phyloP scores from a whole-genome alignment of 2,113 vertebrate genomes.

The Nannobrachium achirus region DNA sequence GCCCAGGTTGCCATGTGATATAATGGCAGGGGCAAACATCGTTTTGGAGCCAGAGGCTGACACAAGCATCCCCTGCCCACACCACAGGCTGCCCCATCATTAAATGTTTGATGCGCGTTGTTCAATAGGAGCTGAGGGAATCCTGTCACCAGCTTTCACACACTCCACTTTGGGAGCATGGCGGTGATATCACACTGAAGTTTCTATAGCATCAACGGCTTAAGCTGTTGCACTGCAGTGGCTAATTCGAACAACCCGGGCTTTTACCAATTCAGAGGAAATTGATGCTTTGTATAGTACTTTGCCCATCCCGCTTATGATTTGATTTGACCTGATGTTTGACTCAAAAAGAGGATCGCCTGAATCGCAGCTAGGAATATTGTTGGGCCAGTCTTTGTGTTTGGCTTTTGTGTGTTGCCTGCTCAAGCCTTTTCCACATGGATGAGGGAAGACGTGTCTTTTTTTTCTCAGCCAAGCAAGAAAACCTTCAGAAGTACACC shows the following conservation, averaged over 20 bases:
- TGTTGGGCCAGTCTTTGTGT: conserved; percentile 46
- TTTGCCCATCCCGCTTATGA: conserved; percentile 58
- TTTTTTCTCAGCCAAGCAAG: conserved; percentile 30
- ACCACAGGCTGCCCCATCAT: conserved; percentile 2
- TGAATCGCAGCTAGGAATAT: conserved; percentile 67
- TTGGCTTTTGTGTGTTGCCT: conserved; percentile 24
- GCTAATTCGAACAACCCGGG: conserved; percentile 57
- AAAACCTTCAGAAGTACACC: conserved; percentile 21
- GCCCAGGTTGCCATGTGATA: conserved; percentile 47
- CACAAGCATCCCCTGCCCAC: conserved; percentile 38
- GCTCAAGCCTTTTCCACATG: conserved; percentile 53
- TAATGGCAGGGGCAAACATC: conserved; percentile 22
- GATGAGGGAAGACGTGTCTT: conserved; percentile 43
- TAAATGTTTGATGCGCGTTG: conserved; percentile 33
- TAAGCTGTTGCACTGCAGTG: conserved; percentile 55
- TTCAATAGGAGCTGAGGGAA: conserved; percentile 55
- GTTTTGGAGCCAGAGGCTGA: conserved; percentile 26
- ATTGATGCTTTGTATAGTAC: conserved; percentile 44
- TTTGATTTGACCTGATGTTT: conserved; percentile 66
- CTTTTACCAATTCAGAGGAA: conserved; percentile 39
- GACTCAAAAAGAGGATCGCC: conserved; percentile 70
- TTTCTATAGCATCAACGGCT: conserved; percentile 49
- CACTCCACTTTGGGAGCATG: conserved; percentile 58
- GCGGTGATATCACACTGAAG: conserved; percentile 47
- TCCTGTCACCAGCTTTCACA: conserved; percentile 47